Percentiles rank a stretch among this genome's conserved stretches.
Conservation (phyloP, 2,113 vertebrate genomes). For the Poeciliopsis occidentalis region DNA sequence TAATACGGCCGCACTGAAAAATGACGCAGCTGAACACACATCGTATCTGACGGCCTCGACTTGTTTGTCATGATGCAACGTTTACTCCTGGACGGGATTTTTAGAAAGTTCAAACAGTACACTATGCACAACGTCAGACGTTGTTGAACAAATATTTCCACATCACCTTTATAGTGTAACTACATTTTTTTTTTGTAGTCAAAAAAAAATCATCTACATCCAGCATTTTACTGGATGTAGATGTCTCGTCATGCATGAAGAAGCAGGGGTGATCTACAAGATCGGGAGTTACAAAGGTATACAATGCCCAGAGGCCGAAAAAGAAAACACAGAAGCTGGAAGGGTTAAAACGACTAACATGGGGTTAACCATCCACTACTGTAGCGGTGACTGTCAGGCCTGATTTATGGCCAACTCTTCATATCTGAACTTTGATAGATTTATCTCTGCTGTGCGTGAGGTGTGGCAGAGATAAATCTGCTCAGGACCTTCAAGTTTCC, state of each 20-base stretch:
- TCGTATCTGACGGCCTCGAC: neutral
- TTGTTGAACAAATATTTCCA: neutral
- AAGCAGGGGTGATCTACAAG: slow-evolving; percentile 24
- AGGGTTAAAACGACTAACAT: slow-evolving; percentile 4
- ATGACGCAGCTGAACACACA: neutral
- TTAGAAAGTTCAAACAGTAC: neutral
- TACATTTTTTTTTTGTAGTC: neutral
- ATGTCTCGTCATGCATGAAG: slow-evolving; percentile 9
- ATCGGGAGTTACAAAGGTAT: neutral
- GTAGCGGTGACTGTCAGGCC: slow-evolving; percentile 5
- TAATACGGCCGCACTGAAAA: neutral
- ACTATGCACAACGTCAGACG: too few relatives aligned
- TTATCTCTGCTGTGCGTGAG: slow-evolving; percentile 31
- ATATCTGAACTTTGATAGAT: slow-evolving; percentile 49
- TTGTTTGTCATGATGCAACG: neutral
- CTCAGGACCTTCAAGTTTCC: slow-evolving; percentile 25
- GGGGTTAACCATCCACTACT: slow-evolving; percentile 31
- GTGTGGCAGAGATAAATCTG: neutral
- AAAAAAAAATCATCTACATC: too few relatives aligned
- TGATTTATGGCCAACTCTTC: slow-evolving; percentile 37
- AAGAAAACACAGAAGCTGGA: slow-evolving; percentile 20
- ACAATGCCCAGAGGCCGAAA: neutral
- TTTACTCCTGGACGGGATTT: neutral
- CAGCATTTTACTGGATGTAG: slow-evolving; percentile 4
- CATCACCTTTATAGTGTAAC: neutral